These are phyloP conservation scores for Chrysolina oricalcia DNA, from an alignment of 2,888 invertebrate genomes.

Conservation along the genomic window DNA sequence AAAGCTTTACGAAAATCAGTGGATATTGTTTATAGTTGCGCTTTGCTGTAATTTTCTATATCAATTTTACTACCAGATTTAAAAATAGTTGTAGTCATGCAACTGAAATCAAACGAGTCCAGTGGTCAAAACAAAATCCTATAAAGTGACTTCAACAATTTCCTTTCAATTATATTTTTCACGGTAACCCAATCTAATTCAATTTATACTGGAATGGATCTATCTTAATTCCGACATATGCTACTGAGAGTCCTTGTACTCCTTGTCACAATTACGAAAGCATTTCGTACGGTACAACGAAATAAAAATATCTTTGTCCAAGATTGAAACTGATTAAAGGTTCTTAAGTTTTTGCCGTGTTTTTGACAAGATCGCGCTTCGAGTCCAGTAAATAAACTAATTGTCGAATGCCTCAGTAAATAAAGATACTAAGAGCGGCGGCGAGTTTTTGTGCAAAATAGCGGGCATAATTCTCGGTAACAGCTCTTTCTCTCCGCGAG, in stretches of 20 bases:
- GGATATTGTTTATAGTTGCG: no score
- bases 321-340: constrained; percentile 53
- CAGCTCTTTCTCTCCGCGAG: background rate
- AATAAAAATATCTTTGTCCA: constrained; percentile 49
- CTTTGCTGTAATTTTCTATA: no score
- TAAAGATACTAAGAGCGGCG: constrained; percentile 62
- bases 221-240: background rate
- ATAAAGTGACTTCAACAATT: no score
- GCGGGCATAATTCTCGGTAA: constrained; percentile 44
- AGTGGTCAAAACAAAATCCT: no score
- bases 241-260: background rate
- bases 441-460: constrained; percentile 56
- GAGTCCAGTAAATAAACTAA: constrained; percentile 63
- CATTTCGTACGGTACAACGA: constrained; percentile 34
- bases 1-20: no score
- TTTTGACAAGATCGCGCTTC: constrained; percentile 48
- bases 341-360: constrained; percentile 52
- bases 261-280: constrained; percentile 1
- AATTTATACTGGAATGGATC: background rate
- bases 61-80: no score
- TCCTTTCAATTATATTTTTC: no score
- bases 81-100: no score
- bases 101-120: no score
- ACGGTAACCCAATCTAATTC: background rate
- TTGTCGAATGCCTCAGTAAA: constrained; percentile 64